Base-by-base conservation (phyloP, 2,888 invertebrate species). In the Cephus sareptanus region DNA sequence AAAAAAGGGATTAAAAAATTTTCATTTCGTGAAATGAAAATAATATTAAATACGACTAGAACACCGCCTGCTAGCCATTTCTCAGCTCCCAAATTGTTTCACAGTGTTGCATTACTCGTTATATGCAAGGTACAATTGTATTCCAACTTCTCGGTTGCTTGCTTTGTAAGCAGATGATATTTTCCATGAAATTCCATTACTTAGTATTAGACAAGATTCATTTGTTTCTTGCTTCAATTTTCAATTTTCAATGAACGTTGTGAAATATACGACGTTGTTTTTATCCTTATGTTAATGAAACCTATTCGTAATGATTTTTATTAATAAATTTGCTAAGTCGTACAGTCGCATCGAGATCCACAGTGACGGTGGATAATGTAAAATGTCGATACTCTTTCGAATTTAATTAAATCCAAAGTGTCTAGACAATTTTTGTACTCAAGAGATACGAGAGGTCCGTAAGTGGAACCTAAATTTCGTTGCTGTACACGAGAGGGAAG, bases 1-100 rank as follows among this genome's bases (percentile, higher is more conserved):
- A 6, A 6, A 68, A 79, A 77, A 79, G 56, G 73, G 75, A 76
- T 34, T 70, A 76, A 75, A 73, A 82, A 83, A 86, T 79, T 85
- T 85, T 84, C 79, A 85, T 85, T 84, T 84, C 74, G 77, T 74
- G 77, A 81, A 81, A 84, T 85, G 81, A 84, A 85, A 85, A 84
- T 81, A 81, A 83, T 85, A 84, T 86, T 85, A 85, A 81, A 85
- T 83, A 81, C 78, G 75, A 76, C 78, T 33, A 69, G 77, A 76
- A 81, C 78, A 74, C 82, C 75, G 80, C 35, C 79, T 83, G 83
- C 75, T 77, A 73, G 73, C 76, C 79, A 79, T 81, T 75, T 77
- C 79, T 84, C 79, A 75, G 79, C 69, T 75, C 75, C 76, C 70
- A 77, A 81, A 79, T 83, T 79, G 77, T 76, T 68, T n/a, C 34